Evolutionary conservation across 2,113 vertebrate genomes (phyloP).

Genomic region (Myiozetetes cayanensis): DNA sequence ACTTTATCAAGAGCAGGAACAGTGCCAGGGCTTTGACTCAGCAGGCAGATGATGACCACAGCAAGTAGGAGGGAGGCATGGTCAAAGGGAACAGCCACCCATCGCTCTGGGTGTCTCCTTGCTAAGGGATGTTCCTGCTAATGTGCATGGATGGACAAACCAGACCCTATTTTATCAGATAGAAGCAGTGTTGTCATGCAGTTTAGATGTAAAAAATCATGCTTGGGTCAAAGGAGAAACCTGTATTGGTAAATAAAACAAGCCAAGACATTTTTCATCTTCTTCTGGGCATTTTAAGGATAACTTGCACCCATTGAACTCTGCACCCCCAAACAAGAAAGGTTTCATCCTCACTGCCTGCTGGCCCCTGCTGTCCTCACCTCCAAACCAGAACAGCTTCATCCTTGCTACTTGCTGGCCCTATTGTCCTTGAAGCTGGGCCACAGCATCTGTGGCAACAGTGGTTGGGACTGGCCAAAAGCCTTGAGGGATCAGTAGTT

Average conservation of each 20-base stretch:
- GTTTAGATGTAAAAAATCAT: background rate
- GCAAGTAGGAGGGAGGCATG: background rate
- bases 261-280: background rate
- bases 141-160: background rate
- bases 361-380: background rate
- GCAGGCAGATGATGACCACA: background rate
- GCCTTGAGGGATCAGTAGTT: background rate
- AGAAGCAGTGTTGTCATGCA: background rate
- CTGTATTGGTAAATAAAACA: background rate
- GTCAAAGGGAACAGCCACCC: accelerated
- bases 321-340: background rate
- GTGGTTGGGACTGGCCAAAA: background rate
- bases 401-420: background rate
- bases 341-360: background rate
- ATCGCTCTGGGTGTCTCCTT: accelerated
- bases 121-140: background rate
- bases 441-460: background rate
- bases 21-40: background rate
- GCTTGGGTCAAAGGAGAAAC: background rate
- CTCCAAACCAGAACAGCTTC: background rate
- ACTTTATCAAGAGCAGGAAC: background rate
- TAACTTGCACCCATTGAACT: background rate
- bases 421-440: background rate
- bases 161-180: background rate
- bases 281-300: background rate